Evolutionary conservation across 30 jellyfish, hydroid and myxozoan genomes (phyloP), one percentile per base, ranked within the genome.

Genomic region (Hydractinia symbiolongicarpus): DNA sequence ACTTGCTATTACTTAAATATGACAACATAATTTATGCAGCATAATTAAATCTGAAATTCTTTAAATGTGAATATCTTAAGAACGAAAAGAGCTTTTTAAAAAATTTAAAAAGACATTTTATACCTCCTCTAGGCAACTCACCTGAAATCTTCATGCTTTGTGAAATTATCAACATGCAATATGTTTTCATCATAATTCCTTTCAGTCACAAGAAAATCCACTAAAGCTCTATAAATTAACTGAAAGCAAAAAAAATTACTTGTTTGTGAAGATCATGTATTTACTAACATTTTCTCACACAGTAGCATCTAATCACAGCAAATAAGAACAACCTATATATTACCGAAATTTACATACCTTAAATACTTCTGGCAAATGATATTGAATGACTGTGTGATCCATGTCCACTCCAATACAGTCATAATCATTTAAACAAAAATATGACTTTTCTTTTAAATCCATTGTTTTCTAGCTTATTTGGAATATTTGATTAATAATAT

Each of bases 371-470:
- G 95, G 96, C 17, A 91, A 82, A 73, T 91, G 91, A 83, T 91
- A 91, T 69, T 91, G 98, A 10, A 91, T 95, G 7, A 91, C 74
- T 8, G 98, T 91, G 50, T 91, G 98, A 79, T 91, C 98, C 98
- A 91, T 91, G 76, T 91, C 98, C 66, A 91, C 86, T 51, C 95
- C 98, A 62, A 91, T 82, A 77, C 95, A 83, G 67, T 91, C 98
- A 67, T 91, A 91, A 77, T 86, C 95, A 54, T 85, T 77, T 11
- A 90, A 50, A 55, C 90, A 70, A 66, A 90, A 90, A 13, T 50
- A 19, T 30, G 40, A 4, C 57, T 16, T 61, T 71, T 64, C 40
- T n/a, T 64, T 1, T 58, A 30, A 30, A 30, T 1, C 44, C 44
- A 30, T 30, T n/a, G n/a, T n/a, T n/a, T n/a, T 30, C 44, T 30